phyloP scores from a whole-genome alignment of 1,140 invertebrate species.

The Drosophila tropicalis region DNA sequence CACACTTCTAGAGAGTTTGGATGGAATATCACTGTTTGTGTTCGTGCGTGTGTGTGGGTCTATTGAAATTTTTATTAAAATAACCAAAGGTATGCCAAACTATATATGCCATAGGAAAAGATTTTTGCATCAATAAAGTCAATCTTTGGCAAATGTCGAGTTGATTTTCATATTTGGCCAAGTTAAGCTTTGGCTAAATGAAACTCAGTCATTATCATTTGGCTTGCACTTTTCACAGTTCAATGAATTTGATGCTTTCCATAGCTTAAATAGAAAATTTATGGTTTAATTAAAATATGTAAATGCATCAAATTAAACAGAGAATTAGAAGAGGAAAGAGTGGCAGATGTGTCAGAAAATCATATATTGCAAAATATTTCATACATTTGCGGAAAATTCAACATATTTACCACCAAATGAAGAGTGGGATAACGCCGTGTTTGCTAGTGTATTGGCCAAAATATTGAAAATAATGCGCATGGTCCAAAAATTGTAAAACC shows the following conservation, averaged over 20 bases:
- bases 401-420: constrained; percentile 29
- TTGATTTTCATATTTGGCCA: constrained; percentile 1
- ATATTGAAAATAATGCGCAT: constrained; percentile 44
- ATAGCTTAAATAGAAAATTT: constrained; percentile 56
- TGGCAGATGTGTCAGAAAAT: constrained; percentile 42
- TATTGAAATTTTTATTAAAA: constrained; percentile 77
- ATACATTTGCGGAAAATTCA: constrained; percentile 75
- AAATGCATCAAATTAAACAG: constrained; percentile 66
- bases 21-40: constrained; percentile 1
- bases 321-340: neutral
- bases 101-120: constrained; percentile 30
- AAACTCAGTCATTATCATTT: constrained; percentile 29
- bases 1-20: neutral
- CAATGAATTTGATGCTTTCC: constrained; percentile 24
- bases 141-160: neutral
- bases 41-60: constrained; percentile 39
- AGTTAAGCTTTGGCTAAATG: constrained; percentile 29
- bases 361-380: constrained; percentile 65
- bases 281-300: constrained; percentile 81
- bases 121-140: constrained; percentile 25
- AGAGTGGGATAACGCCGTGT: neutral
- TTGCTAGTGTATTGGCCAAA: constrained; percentile 29
- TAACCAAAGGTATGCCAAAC: constrained; percentile 53
- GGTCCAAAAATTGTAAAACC: constrained; percentile 39
- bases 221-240: constrained; percentile 2